Conservation (phyloP, 1,140 invertebrate species). For the Anastatus disparis region DNA sequence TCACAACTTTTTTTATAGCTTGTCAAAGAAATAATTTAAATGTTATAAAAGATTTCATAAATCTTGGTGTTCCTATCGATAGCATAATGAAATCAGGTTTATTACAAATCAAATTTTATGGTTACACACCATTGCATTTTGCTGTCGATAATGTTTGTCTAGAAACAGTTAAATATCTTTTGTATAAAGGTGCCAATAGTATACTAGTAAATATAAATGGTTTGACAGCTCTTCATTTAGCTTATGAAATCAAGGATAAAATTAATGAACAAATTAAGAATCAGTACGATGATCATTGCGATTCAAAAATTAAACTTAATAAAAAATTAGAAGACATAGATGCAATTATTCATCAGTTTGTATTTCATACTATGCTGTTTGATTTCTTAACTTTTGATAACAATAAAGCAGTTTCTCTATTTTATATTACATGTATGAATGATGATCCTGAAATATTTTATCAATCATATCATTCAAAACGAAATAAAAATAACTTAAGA, state of each 20-base stretch:
- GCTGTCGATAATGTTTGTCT: constrained; percentile 5
- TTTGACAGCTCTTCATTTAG: constrained; percentile 13
- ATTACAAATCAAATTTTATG: not conserved
- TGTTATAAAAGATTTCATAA: constrained; percentile 2
- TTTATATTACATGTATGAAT: too few relatives aligned
- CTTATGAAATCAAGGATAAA: constrained; percentile 17
- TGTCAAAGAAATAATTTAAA: constrained; percentile 10
- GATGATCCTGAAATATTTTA: too few relatives aligned
- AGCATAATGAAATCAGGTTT: not conserved
- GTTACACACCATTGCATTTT: constrained; percentile 26
- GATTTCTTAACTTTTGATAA: too few relatives aligned
- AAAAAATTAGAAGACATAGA: not conserved
- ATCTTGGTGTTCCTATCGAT: constrained; percentile 5
- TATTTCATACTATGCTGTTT: too few relatives aligned
- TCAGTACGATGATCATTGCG: too few relatives aligned
- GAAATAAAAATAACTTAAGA: too few relatives aligned
- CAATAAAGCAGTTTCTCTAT: too few relatives aligned
- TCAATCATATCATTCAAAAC: not conserved
- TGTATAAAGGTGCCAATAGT: not conserved
- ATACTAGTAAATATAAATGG: not conserved
- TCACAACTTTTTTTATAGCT: constrained; percentile 23
- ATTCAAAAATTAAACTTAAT: too few relatives aligned
- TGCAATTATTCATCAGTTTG: not conserved
- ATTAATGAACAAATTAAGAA: too few relatives aligned
- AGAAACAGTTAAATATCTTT: constrained; percentile 4